Conservation (phyloP, 1,140 invertebrate genomes). For the Drosophila persimilis region DNA sequence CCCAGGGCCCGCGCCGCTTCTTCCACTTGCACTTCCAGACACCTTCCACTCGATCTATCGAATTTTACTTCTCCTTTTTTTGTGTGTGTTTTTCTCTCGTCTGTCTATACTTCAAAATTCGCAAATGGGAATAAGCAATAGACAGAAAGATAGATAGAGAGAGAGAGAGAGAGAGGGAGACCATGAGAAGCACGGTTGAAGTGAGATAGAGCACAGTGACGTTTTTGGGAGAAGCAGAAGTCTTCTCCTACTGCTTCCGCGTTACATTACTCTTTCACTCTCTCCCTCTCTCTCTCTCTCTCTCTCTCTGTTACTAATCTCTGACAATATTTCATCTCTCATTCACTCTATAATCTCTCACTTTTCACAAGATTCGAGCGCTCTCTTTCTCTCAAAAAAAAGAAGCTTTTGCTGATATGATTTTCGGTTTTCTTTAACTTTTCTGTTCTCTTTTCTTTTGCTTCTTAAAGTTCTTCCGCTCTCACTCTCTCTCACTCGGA, state of each 20-base stretch:
- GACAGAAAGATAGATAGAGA: not conserved
- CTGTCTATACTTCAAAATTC: conserved; percentile 40
- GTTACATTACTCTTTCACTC: too few relatives aligned
- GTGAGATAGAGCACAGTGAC: too few relatives aligned
- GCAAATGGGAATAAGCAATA: conserved; percentile 22
- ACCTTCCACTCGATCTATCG: conserved; percentile 11
- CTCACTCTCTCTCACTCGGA: too few relatives aligned
- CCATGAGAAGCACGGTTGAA: conserved; percentile 3
- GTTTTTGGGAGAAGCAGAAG: too few relatives aligned
- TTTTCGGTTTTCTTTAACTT: conserved; percentile 43
- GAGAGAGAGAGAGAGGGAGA: conserved; percentile 21
- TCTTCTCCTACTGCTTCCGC: too few relatives aligned
- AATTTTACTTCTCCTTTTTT: conserved; percentile 28
- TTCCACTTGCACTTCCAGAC: conserved; percentile 8
- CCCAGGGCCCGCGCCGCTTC: conserved; percentile 1
- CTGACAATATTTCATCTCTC: too few relatives aligned
- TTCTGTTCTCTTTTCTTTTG: not conserved
- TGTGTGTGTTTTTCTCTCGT: conserved; percentile 33
- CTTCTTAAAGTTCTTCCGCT: conserved; percentile 10
- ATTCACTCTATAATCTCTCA: conserved; percentile 6
- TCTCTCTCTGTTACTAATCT: too few relatives aligned
- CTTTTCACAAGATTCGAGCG: conserved; percentile 20
- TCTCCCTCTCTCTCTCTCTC: too few relatives aligned
- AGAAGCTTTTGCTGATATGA: conserved; percentile 62
- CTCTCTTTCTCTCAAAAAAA: conserved; percentile 61